Evolutionary conservation across 1,140 invertebrate species (phyloP).

Genomic region (Zophobas morio): DNA sequence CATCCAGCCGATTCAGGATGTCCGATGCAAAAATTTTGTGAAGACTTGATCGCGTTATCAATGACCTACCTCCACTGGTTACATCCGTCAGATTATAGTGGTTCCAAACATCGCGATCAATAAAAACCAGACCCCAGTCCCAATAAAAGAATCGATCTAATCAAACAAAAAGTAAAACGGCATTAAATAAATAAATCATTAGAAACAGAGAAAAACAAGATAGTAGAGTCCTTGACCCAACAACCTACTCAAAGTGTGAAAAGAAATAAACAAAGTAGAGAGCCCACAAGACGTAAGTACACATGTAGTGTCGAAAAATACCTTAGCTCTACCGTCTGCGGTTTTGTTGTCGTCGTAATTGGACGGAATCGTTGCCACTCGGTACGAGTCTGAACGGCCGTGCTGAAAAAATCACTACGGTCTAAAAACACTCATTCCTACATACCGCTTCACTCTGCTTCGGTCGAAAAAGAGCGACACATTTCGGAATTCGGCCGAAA

Average conservation of each 20-base stretch:
- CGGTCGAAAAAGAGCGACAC: constrained; percentile 20
- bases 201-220: constrained; percentile 14
- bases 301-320: constrained; percentile 64
- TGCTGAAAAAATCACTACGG: constrained; percentile 78
- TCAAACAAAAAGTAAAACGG: constrained; percentile 6
- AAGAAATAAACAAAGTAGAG: constrained; percentile 1
- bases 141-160: background rate
- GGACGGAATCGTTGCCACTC: constrained; percentile 90
- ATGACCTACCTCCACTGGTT: too few species aligned
- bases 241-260: constrained; percentile 17
- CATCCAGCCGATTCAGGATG: too few species aligned
- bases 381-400: constrained; percentile 94
- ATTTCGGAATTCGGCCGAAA: background rate
- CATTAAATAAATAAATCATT: constrained; percentile 21
- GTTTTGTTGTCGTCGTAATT: constrained; percentile 95
- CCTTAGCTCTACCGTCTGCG: constrained; percentile 93
- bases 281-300: constrained; percentile 10
- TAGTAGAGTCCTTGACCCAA: constrained; percentile 33
- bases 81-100: too few species aligned
- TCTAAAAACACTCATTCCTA: constrained; percentile 52
- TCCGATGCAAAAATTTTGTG: too few species aligned
- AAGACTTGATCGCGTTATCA: too few species aligned
- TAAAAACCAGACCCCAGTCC: too few species aligned
- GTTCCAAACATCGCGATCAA: too few species aligned
- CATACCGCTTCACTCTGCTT: constrained; percentile 18